Evolutionary conservation across 2,888 invertebrate species (phyloP), one percentile per base, ranked within the genome.

Genomic region (Apamea sordens): DNA sequence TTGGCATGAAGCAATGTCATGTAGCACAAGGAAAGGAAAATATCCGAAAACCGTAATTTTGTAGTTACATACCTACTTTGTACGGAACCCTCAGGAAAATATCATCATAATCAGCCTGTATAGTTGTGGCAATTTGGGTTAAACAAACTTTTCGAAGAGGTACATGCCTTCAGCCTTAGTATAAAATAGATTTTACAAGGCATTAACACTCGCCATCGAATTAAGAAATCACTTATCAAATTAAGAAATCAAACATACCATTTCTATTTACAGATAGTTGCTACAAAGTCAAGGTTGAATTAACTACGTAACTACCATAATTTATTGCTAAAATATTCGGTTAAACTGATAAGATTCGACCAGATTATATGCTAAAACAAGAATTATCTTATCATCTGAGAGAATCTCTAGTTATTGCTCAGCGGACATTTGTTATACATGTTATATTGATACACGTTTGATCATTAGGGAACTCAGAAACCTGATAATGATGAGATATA

Each of bases 181-280:
- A 41, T 36, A 13, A 71, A 47, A 50, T 71, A n/a, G 5, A 32
- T 36, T 47, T 15, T 47, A 47, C 5, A 47, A 36, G 21, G 21
- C 21, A 36, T 2, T 28, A 7, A 0, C 4, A 75, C 47, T 59
- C 13, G 2, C 47, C 64, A 68, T 68, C 50, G 64, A 61, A 75
- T 75, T 73, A 79, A 50, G 3, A 59, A 83, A 71, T 75, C 81
- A 69, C 32, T 56, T 68, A 68, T 68, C 50, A 64, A 61, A 75
- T 75, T 74, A 79, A 50, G 3, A 64, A 83, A 71, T 75, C 81
- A 69, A 85, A 80, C 72, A 83, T 28, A 50, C 36, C n/a, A 36
- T 47, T 47, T 47, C 32, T 59, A 59, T 70, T 32, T 36, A 47
- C 24, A 24, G 15, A n/a, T 6, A 28, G 47, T 15, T 47, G 47